Percentiles rank a stretch among this genome's conserved stretches.
Conservation (phyloP, 2,888 invertebrate genomes). For the Rotaria socialis region DNA sequence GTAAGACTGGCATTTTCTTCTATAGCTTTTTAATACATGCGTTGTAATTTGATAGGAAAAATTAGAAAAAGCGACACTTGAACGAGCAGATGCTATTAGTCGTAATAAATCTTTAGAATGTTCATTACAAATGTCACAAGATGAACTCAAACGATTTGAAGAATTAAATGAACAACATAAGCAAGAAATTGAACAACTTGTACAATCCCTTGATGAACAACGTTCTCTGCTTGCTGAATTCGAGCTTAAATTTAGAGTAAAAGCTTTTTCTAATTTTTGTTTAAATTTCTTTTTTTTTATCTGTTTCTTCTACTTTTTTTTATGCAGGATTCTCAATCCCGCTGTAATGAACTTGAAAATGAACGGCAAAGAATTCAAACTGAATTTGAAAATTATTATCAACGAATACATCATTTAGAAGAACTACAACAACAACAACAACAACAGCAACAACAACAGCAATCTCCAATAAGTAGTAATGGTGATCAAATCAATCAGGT, state of each 20-base stretch:
- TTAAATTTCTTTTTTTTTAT: background rate
- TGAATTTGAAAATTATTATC: background rate
- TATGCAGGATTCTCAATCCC: background rate
- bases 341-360: background rate
- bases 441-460: background rate
- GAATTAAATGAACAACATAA: slow-evolving; percentile 32
- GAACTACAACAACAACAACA: slow-evolving; percentile 5
- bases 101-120: slow-evolving; percentile 23
- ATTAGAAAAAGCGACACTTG: background rate
- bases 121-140: slow-evolving; percentile 12
- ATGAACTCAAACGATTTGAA: slow-evolving; percentile 3
- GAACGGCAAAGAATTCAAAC: background rate
- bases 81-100: slow-evolving; percentile 20
- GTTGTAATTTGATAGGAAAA: background rate
- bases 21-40: background rate
- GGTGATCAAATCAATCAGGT: background rate
- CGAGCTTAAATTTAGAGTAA: slow-evolving; percentile 17
- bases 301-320: background rate
- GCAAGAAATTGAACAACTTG: slow-evolving; percentile 31
- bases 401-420: background rate
- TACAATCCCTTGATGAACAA: slow-evolving; percentile 2
- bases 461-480: background rate
- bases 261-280: background rate
- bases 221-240: background rate
- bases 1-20: background rate